A percentile compares a stretch with the other conserved stretches of the same genome.
These are phyloP conservation scores for Amazona finschi DNA, from an alignment of 2,797 vertebrate species.

Conservation along the genomic window DNA sequence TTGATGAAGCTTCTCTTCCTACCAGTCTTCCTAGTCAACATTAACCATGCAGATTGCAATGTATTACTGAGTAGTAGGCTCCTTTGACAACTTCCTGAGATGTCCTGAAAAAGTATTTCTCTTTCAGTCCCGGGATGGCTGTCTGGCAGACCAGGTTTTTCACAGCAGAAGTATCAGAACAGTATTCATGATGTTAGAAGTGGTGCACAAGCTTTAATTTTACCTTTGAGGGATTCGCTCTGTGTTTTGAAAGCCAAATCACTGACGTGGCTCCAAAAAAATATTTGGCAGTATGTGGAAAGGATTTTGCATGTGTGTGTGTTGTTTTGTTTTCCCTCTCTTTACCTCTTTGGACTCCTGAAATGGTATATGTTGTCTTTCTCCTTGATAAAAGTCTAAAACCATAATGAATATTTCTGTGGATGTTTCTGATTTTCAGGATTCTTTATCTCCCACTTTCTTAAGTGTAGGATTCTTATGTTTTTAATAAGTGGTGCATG, in stretches of 20 bases:
- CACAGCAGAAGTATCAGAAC: not conserved
- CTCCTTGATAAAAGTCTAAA: not conserved
- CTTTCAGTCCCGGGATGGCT: not conserved
- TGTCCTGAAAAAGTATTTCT: not conserved
- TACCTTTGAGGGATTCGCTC: not conserved
- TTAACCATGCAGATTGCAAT: not conserved
- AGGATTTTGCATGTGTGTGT: not conserved
- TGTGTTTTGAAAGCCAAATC: constrained; percentile 3
- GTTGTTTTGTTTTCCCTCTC: not conserved
- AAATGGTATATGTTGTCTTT: not conserved
- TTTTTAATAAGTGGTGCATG: not conserved
- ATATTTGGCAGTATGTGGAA: not conserved
- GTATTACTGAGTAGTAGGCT: not conserved
- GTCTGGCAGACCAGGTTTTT: not conserved
- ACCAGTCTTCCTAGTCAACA: not conserved
- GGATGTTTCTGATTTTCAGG: not conserved
- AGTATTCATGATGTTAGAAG: not conserved
- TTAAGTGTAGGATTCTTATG: not conserved
- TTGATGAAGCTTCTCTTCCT: not conserved
- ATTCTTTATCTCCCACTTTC: not conserved
- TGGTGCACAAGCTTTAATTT: not conserved
- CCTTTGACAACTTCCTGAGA: not conserved
- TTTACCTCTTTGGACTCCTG: not conserved
- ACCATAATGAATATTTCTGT: not conserved
- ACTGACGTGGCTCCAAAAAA: not conserved